Percentiles rank a stretch among this genome's conserved stretches.
phyloP scores from a whole-genome alignment of 2,113 vertebrate genomes.

The Salvator merianae region DNA sequence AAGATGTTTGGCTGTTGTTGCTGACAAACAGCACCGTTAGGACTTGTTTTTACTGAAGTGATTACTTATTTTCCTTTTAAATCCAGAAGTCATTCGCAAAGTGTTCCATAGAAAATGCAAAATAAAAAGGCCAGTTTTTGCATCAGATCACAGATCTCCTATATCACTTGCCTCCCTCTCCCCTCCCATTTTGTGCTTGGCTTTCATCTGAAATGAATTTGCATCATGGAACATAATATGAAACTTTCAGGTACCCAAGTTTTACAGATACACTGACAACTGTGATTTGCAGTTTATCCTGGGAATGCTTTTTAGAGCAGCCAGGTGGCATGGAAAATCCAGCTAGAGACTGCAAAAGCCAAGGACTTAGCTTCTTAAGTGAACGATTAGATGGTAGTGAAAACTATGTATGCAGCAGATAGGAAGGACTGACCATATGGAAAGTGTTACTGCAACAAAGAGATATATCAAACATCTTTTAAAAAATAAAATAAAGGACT shows the following conservation, averaged over 20 bases:
- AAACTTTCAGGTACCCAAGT: conserved; percentile 6
- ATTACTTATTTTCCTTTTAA: background rate
- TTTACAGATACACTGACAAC: conserved; percentile 27
- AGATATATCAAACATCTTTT: conserved; percentile 84
- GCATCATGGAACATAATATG: conserved; percentile 2
- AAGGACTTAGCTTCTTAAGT: conserved; percentile 8
- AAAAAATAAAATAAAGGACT: conserved; percentile 84
- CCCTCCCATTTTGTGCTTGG: background rate
- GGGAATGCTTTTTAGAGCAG: conserved; percentile 31
- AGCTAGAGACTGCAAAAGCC: conserved; percentile 24
- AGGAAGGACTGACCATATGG: conserved; percentile 73
- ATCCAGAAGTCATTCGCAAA: background rate
- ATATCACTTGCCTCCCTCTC: background rate
- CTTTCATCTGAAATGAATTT: background rate
- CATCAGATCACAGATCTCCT: background rate
- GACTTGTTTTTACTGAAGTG: background rate
- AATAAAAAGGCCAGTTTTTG: background rate
- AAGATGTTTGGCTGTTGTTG: too few relatives aligned
- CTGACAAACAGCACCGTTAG: too few relatives aligned
- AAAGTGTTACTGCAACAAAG: conserved; percentile 74
- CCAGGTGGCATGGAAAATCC: conserved; percentile 19
- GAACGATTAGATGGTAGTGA: conserved; percentile 46
- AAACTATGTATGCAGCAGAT: conserved; percentile 6
- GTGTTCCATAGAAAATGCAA: background rate
- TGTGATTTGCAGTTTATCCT: conserved; percentile 45